Conservation (phyloP, 2,888 invertebrate species). For the Chalcis sispes region DNA sequence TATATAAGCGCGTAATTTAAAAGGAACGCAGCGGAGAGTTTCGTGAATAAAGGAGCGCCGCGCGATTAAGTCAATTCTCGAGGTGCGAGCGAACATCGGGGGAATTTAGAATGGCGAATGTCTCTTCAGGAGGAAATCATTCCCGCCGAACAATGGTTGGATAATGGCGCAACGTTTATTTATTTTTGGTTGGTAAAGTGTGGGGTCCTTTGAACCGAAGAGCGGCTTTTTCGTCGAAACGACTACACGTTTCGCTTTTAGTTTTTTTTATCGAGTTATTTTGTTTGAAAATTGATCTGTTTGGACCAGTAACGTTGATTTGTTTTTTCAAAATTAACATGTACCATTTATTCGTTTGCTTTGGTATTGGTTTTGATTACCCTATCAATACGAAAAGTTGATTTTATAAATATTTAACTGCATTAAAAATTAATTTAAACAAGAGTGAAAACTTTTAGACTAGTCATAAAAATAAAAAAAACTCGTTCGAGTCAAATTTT, state of each 20-base stretch:
- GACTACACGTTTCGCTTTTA: background rate
- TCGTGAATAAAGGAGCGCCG: conserved; percentile 18
- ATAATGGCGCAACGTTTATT: conserved; percentile 11
- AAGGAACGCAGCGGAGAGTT: conserved; percentile 29
- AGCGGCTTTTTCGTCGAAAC: background rate
- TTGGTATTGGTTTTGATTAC: no score
- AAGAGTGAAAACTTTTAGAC: no score
- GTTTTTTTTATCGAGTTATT: no score
- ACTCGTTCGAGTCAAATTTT: no score
- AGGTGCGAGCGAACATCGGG: background rate
- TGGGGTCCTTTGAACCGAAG: conserved; percentile 10
- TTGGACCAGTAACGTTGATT: no score
- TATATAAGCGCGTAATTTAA: conserved; percentile 22
- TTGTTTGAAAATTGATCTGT: no score
- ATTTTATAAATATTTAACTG: no score
- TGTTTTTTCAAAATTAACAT: no score
- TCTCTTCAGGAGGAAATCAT: conserved; percentile 1
- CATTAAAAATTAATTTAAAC: no score
- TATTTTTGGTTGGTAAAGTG: conserved; percentile 5
- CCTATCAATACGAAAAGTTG: no score
- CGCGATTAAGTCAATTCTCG: conserved; percentile 41
- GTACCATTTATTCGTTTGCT: no score
- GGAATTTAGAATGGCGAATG: conserved; percentile 11
- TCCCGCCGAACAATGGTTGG: conserved; percentile 20
- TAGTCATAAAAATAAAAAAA: no score